Base-by-base conservation (phyloP, 1,140 invertebrate genomes). In the Aphis craccivora region DNA sequence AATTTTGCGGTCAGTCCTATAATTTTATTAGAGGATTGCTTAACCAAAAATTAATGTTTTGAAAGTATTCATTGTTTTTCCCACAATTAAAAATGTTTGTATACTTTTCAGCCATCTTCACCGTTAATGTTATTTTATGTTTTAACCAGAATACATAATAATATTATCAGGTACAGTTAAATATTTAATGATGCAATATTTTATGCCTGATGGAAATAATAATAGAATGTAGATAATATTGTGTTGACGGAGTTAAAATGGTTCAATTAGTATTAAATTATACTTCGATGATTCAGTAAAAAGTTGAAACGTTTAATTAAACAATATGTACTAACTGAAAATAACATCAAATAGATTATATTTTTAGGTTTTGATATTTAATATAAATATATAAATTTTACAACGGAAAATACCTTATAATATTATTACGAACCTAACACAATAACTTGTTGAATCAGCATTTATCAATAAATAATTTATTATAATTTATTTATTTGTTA, bases 1-100 rank as follows among this genome's bases (percentile, higher is more conserved):
- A 86, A 86, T 86, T 43, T n/a, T 86, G 37, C 40, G 43, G 84
- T 86, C 84, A 86, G 43, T 86, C 60, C 30, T 76, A 76, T 76
- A 76, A 76, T 76, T 76, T 76, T 76, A 76, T 76, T 14, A n/a
- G 14, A 76, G 84, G 37, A 40, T 86, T 86, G 84, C 84, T 86
- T 43, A 86, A 86, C 40, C 40, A 25, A 40, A 84, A 40, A 84
- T 84, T 84, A 43, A 84, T 40, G 83, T 43, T 84, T 40, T 40
- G 37, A 40, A 40, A 37, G 83, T 43, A 43, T 25, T 84, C 37
- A 40, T 84, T 84, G 37, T 83, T 40, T 25, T 40, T 84, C 2
- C 2, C 83, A 84, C 83, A 83, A 40, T 83, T 83, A 83, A 76
- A 76, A 76, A 76, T 76, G 60, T 76, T 76, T 76, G 18, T 76